Base-by-base conservation (phyloP, 2,888 invertebrate species). In the Empis stercorea region DNA sequence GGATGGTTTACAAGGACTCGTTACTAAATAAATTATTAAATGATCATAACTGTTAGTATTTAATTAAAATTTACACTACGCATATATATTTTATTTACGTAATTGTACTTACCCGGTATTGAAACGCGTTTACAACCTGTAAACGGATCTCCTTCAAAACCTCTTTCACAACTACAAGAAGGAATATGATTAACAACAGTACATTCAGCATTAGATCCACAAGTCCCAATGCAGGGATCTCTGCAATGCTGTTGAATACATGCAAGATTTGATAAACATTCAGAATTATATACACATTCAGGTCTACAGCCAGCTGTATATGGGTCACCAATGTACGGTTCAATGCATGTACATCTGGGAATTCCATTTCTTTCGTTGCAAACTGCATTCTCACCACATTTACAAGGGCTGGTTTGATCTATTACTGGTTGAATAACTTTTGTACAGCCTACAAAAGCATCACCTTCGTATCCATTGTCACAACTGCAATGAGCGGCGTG, bases 311-410 rank as follows among this genome's bases (percentile, higher is more conserved):
- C 88, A 15, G 84, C 82, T 14, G 79, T 77, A 61, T 87, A 89
- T 5, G 89, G 88, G 71, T 92, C 87, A 10, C 91, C 91, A 52
- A 86, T 80, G 59, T 88, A 87, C 4, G 88, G 88, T 48, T 88
- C 85, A 60, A 91, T 86, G 60, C 91, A 92, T n/a, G 76, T 75
- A 63, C 92, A 92, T 55, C 80, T 78, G 1, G 83, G 80, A 27
- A 73, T 71, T 15, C 81, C 80, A 56, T 84, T 80, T 3, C 76
- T 71, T 27, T 79, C 78, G 1, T 78, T 75, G 61, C 91, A 92
- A 48, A 84, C 73, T 1, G 91, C 81, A 60, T 89, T 91, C 60
- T 84, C 83, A 15, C 87, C 91, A 63, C 92, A 92, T 0, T 87
- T 88, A 62, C 91, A 89, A 1, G 84, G 85, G 54, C 61, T 59